Evolutionary conservation across 2,113 vertebrate genomes (phyloP).

Genomic region (Bubo scandiacus): DNA sequence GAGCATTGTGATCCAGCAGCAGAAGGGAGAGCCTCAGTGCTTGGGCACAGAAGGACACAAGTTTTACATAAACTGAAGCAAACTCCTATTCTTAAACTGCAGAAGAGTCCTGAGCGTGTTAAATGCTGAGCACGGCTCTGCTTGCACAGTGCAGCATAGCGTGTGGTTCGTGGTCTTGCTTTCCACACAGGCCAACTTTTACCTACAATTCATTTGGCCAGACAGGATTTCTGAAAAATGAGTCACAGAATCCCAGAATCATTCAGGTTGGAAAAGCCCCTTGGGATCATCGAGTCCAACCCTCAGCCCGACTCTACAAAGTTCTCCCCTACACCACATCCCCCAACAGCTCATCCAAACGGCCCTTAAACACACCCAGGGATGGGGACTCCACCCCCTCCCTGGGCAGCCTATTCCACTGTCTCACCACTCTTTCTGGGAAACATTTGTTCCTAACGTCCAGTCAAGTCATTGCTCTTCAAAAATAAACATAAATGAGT

Average conservation of each 20-base stretch:
- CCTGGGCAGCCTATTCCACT: no score
- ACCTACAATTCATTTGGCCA: rapidly evolving
- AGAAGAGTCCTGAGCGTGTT: neutral
- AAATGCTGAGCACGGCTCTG: neutral
- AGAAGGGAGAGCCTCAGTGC: neutral
- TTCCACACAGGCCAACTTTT: neutral
- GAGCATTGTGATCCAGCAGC: neutral
- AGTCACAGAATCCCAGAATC: no score
- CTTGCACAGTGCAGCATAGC: neutral
- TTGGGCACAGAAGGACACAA: neutral
- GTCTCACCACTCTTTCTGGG: no score
- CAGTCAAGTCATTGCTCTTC: neutral
- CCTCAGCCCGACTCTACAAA: no score
- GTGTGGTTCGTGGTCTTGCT: neutral
- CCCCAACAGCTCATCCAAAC: no score
- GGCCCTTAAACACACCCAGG: no score
- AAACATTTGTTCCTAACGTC: no score
- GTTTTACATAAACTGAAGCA: neutral
- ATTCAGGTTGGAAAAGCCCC: no score
- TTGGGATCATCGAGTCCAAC: no score
- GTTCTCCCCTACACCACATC: no score
- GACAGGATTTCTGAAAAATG: neutral
- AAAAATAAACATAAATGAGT: neutral
- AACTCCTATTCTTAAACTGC: neutral
- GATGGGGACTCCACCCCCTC: no score